Conservation (phyloP, 2,113 vertebrate species). For the Nibea coibor region DNA sequence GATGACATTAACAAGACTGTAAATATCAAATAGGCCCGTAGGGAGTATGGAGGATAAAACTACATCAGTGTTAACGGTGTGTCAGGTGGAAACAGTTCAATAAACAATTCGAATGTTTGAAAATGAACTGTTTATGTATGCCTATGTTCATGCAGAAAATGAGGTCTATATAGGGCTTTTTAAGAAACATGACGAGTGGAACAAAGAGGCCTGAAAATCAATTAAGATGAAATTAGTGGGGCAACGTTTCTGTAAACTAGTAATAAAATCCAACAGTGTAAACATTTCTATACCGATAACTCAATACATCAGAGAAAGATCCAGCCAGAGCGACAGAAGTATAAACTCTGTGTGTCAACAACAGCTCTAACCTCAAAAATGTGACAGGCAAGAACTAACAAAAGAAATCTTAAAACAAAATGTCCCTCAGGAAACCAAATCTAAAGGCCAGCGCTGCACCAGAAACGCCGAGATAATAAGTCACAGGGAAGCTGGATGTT, state of each 20-base stretch:
- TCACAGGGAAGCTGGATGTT: not conserved
- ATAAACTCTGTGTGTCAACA: not conserved
- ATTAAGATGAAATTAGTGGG: not conserved
- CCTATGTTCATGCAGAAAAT: not conserved
- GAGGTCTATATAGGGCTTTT: not conserved
- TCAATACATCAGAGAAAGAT: not conserved
- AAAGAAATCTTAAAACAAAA: not conserved
- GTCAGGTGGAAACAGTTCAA: constrained; percentile 6
- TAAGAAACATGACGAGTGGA: not conserved
- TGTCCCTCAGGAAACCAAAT: not conserved
- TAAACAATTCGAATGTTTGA: constrained; percentile 11
- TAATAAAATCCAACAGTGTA: constrained; percentile 15
- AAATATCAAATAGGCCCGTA: constrained; percentile 16
- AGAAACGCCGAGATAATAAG: not conserved
- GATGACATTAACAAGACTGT: constrained; percentile 21
- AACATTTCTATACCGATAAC: not conserved
- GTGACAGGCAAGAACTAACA: not conserved
- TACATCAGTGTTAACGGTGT: not conserved
- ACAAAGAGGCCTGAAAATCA: constrained; percentile 13
- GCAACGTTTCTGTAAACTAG: constrained; percentile 17
- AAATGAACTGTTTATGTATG: not conserved
- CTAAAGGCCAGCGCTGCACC: not conserved
- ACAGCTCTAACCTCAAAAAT: not conserved
- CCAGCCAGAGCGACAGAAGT: not conserved
- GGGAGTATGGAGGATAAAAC: not conserved